Base-by-base conservation (phyloP, 2,113 vertebrate species). In the Ammodramus savannarum region DNA sequence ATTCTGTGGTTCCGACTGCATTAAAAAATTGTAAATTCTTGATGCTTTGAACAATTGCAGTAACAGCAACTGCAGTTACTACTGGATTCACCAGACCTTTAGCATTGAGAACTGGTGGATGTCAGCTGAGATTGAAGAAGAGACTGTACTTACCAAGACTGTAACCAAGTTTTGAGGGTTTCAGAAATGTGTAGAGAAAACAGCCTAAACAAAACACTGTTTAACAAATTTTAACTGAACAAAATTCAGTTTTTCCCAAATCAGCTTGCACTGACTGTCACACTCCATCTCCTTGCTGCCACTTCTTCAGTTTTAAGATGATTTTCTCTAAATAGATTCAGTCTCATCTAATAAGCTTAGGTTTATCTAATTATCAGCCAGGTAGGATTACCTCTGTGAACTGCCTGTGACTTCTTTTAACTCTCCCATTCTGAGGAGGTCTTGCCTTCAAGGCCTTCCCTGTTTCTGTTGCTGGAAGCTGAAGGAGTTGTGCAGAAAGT, bases 261-360 rank as follows among this genome's bases (percentile, higher is more conserved):
- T 63, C 51, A 39, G 1, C 85, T 89, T 90, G 69, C 29, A 61
- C 44, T 77, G n/a, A 38, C n/a, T 49, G 78, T 85, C 75, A 62
- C 26, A 27, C 31, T 87, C 41, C 29, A 49, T 85, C 82, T 59
- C 49, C 43, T 79, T 26, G 32, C 63, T 90, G 62, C 32, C 48
- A 17, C 71, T 94, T 67, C 81, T 49, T 83, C 59, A n/a, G 68
- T 83, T 93, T 80, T 83, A 88, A 88, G 90, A 63, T 77, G 29
- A 61, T 86, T 95, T 96, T 80, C 79, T 93, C 90, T 95, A 93
- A 96, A 96, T 77, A 88, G 95, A 92, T 96, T 90, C 79, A 55
- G 95, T 69, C 39, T 54, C 92, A 74, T 88, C 85, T 96, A 97
- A 97, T 94, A 77, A 92, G 90, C 88, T 96, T 97, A 95, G 79